Base-by-base conservation (phyloP, 2,797 vertebrate species). In the Gymnothorax javanicus region DNA sequence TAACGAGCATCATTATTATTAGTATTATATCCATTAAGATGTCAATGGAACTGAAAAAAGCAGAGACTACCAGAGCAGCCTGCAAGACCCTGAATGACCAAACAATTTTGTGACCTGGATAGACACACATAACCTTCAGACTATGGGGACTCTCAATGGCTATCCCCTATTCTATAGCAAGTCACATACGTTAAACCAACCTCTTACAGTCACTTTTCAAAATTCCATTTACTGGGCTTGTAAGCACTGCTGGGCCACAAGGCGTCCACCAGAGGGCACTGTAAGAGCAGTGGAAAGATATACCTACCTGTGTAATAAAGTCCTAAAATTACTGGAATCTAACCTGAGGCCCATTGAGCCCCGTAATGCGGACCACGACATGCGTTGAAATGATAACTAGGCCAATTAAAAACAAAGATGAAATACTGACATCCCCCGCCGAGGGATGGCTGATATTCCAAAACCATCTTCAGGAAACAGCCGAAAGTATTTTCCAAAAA, bases 221-320 rank as follows among this genome's bases (percentile, higher is more conserved):
- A 43, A 15, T 77, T 13, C 13, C 7, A 8, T 15, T 77, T 1
- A 50, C 52, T 17, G 33, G 15, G 15, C 11, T 73, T 52, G 17
- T 20, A 15, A 52, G 73, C 12, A 50, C 17, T 81, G 52, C 9
- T 1, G 7, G 54, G 52, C 77, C 4, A 81, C 50, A 23, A 15
- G 12, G 2, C 20, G n/a, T 81, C 77, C 77, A 81, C 77, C 52
- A 81, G 77, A 56, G 77, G 77, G 20, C 77, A 56, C 52, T 77
- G 33, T 77, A 50, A 77, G 15, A 75, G 71, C 71, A 75, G 13
- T 75, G 71, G 27, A 75, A 43, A 8, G 15, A 20, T 77, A 4
- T 6, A 33, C 5, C 73, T 7, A 7, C 73, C 17, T 0, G 73
- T 50, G 73, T 43, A 81, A 33, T 56, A 7, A 50, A 3, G 23